Conservation (phyloP, 2,113 vertebrate species). For the Bos taurus region DNA sequence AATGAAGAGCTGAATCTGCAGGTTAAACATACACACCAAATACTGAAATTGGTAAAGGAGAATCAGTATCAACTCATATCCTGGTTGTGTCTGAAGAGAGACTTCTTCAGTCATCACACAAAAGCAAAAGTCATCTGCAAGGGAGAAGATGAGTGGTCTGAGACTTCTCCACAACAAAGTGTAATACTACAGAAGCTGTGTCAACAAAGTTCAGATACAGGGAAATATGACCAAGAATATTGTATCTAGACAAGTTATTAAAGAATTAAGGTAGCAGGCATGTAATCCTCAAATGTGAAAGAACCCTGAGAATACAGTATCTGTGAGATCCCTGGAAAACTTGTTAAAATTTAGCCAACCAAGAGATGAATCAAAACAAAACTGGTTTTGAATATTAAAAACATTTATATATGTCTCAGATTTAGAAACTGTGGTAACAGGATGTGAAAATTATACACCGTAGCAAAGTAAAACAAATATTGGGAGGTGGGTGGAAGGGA, state of each 20-base stretch:
- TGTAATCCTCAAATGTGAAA: not conserved
- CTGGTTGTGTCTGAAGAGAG: not conserved
- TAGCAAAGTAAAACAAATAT: not conserved
- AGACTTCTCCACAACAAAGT: not conserved
- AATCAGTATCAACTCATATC: not conserved
- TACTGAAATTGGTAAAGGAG: not conserved
- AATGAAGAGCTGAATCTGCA: not conserved
- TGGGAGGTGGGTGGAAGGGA: not conserved
- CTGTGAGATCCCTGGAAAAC: not conserved
- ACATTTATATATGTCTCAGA: not conserved
- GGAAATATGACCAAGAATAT: not conserved
- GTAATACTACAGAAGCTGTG: not conserved
- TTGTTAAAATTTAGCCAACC: constrained; percentile 12
- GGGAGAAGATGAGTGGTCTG: not conserved
- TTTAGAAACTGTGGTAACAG: not conserved
- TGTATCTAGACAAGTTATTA: not conserved
- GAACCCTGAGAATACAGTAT: not conserved
- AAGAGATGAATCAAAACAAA: not conserved
- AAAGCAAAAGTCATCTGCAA: not conserved
- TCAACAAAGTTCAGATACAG: not conserved
- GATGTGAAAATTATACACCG: not conserved
- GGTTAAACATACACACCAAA: not conserved
- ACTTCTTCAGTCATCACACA: not conserved
- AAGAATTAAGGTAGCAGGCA: not conserved
- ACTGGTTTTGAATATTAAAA: constrained; percentile 2